Conservation (phyloP, 2,113 vertebrate genomes). For the Tragulus kanchil region DNA sequence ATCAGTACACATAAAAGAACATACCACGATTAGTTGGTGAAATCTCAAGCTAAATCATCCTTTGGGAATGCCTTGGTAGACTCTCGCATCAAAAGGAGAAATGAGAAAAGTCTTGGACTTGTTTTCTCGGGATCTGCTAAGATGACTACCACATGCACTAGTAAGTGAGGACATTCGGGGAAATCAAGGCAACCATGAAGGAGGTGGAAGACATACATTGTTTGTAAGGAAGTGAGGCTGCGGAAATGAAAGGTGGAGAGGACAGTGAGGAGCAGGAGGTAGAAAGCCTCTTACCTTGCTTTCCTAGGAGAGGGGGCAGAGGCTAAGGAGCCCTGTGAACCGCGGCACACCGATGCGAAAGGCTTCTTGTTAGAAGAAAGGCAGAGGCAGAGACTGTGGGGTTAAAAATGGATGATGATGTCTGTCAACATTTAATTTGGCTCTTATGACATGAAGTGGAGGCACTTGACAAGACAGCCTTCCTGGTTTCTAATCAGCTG, state of each 20-base stretch:
- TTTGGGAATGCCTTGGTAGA: background rate
- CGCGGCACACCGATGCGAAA: background rate
- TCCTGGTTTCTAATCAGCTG: background rate
- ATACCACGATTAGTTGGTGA: background rate
- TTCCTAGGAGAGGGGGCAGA: background rate
- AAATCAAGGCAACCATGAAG: background rate
- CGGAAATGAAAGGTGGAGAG: background rate
- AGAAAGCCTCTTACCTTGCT: background rate
- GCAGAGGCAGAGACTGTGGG: background rate
- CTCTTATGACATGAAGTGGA: conserved; percentile 1
- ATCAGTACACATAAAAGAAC: background rate
- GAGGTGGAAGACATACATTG: background rate
- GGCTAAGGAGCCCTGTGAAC: background rate
- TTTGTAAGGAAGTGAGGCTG: background rate
- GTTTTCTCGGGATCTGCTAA: background rate
- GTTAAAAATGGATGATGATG: background rate
- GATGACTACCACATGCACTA: background rate
- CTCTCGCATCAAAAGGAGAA: background rate
- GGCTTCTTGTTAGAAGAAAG: conserved; percentile 21
- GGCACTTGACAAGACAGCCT: background rate
- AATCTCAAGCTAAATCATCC: background rate
- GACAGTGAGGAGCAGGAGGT: background rate
- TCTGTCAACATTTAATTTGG: conserved; percentile 45
- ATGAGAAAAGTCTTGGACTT: background rate
- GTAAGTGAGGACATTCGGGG: background rate